A percentile compares a stretch with the other conserved stretches of the same genome.
phyloP scores from a whole-genome alignment of 2,888 invertebrate species.

The Ptychoptera albimana region DNA sequence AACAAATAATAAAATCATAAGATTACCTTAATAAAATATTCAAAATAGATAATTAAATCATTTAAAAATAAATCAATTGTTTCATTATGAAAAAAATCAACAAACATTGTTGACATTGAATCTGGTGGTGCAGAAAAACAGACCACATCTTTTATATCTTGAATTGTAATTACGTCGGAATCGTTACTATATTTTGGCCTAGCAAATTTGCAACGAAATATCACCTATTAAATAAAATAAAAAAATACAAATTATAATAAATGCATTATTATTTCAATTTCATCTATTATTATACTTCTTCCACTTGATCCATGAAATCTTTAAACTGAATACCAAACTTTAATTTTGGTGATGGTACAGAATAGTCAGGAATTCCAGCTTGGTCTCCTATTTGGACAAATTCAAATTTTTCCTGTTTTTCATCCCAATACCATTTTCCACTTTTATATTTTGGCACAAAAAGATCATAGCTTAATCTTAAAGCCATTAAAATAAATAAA shows the following conservation, averaged over 20 bases:
- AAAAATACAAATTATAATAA: background rate
- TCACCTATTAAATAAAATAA: constrained; percentile 4
- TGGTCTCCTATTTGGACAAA: constrained; percentile 15
- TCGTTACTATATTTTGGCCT: constrained; percentile 16
- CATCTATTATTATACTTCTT: constrained; percentile 16
- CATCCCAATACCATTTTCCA: constrained; percentile 24
- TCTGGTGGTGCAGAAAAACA: constrained; percentile 22
- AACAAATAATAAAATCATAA: background rate
- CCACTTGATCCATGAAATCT: constrained; percentile 19
- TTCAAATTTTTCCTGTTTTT: constrained; percentile 13
- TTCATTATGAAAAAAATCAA: constrained; percentile 22
- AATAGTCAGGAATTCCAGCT: constrained; percentile 7
- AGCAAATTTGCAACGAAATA: constrained; percentile 13
- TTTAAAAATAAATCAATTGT: constrained; percentile 20
- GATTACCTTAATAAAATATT: constrained; percentile 20
- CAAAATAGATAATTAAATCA: constrained; percentile 25
- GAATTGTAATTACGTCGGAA: constrained; percentile 19
- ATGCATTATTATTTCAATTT: background rate
- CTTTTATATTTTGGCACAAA: constrained; percentile 18
- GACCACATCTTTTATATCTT: constrained; percentile 24
- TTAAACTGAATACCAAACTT: constrained; percentile 19
- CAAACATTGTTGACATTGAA: constrained; percentile 16
- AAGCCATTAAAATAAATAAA: constrained; percentile 9
- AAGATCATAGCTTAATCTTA: constrained; percentile 17
- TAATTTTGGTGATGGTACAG: constrained; percentile 7